Evolutionary conservation across 2,113 vertebrate species (phyloP), one percentile per base, ranked within the genome.

Genomic region (Hymenochirus boettgeri): DNA sequence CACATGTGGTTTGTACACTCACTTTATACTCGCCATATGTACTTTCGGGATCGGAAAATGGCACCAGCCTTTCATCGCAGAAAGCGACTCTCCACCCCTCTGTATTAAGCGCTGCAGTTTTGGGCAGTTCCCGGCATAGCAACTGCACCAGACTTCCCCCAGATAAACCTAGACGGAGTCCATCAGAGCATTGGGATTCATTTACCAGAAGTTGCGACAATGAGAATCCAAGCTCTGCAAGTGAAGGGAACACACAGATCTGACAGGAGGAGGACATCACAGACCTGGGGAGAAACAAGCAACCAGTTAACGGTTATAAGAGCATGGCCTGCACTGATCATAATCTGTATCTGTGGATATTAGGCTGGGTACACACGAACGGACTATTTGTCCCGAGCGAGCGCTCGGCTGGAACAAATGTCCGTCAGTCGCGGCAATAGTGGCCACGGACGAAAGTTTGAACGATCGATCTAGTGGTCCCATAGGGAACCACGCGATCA

Each of bases 31-130:
- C 82, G 17, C 93, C 93, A 23, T 83, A 92, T 33, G 90, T 96
- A 85, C 91, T 95, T 55, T 95, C 93, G 1, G 90, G 85, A 71
- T 92, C 78, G 31, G 84, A 75, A 25, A 86, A 88, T 3, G 92
- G 80, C 57, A 96, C 91, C 8, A 94, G 75, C 15, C 94, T 83
- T 78, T 97, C 94, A 7, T 96, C 93, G 48, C 92, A 96, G 82
- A 97, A 93, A 0, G 87, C 89, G 47, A 90, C 75, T 8, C 92
- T 71, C 93, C 93, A 95, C 54, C 79, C 85, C 23, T 75, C 73
- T 0, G 88, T 79, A 1, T 62, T 12, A 5, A 72, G 39, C 5
- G 74, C 69, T 5, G 69, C 72, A 25, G 85, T 75, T n/a, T 80
- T 67, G 0, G 83, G 90, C 17, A 95, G 84, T 50, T 93, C 89